These are phyloP conservation scores for Anoncus sp. DNA, from an alignment of 2,888 invertebrate genomes.

Conservation along the genomic window DNA sequence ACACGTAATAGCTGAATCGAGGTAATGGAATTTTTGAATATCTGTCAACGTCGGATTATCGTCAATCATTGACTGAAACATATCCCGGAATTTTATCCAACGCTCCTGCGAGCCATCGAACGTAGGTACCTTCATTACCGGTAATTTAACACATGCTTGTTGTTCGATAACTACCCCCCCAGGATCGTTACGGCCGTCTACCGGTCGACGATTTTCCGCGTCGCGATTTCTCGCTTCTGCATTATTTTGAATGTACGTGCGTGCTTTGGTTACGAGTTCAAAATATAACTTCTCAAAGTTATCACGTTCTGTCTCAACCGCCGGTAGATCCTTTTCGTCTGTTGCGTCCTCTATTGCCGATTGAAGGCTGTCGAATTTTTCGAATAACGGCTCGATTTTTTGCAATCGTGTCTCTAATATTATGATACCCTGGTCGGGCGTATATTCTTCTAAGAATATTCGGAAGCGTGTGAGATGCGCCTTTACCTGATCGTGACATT, in stretches of 20 bases:
- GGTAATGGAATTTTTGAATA: constrained; percentile 29
- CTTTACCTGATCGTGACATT: neutral
- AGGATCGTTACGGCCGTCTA: too few species aligned
- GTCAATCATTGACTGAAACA: constrained; percentile 27
- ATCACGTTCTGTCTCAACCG: neutral
- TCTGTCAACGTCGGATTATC: constrained; percentile 18
- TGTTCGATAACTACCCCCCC: too few species aligned
- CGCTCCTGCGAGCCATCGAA: constrained; percentile 19
- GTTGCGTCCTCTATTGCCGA: constrained; percentile 1
- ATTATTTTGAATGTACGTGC: neutral
- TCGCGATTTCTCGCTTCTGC: neutral
- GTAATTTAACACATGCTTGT: too few species aligned
- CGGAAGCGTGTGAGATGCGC: constrained; percentile 18
- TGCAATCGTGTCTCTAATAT: constrained; percentile 24
- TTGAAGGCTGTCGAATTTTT: constrained; percentile 12
- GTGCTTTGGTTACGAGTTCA: constrained; percentile 4
- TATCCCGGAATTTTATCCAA: constrained; percentile 26
- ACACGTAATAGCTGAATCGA: constrained; percentile 11
- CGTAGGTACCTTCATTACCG: constrained; percentile 5
- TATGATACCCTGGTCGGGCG: neutral
- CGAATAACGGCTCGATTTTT: constrained; percentile 11
- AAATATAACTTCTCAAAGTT: constrained; percentile 21
- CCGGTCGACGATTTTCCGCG: neutral
- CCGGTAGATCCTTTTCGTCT: neutral
- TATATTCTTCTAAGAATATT: neutral